phyloP scores from a whole-genome alignment of 2,888 invertebrate genomes.

The Drosophila falleni region DNA sequence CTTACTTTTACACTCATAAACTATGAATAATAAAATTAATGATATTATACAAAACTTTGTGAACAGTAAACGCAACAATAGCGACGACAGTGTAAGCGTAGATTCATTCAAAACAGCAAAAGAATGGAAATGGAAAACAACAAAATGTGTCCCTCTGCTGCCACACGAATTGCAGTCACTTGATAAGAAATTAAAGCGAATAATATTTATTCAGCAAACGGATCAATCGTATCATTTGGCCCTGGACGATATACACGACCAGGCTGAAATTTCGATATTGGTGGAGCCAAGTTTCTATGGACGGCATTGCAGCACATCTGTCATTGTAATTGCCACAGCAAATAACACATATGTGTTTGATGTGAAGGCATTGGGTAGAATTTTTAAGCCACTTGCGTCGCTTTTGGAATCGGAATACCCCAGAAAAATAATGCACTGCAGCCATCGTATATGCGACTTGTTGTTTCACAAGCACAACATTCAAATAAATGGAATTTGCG shows the following conservation, averaged over 20 bases:
- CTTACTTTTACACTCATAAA: not conserved
- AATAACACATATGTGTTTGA: constrained; percentile 58
- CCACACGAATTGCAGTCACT: constrained; percentile 34
- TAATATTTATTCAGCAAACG: constrained; percentile 51
- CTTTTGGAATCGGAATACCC: constrained; percentile 48
- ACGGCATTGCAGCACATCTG: constrained; percentile 40
- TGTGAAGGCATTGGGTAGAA: constrained; percentile 48
- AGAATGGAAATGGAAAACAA: not conserved
- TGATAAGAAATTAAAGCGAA: constrained; percentile 37
- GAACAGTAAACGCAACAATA: constrained; percentile 5
- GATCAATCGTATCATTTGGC: constrained; percentile 55
- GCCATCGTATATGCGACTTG: constrained; percentile 60
- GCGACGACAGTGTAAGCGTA: constrained; percentile 26
- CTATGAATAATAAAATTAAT: constrained; percentile 2
- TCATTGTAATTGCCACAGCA: constrained; percentile 57
- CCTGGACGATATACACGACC: constrained; percentile 55
- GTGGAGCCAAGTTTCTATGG: constrained; percentile 68
- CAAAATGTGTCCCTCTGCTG: constrained; percentile 21
- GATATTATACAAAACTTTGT: not conserved
- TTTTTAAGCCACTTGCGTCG: constrained; percentile 37
- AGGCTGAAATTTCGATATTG: constrained; percentile 52
- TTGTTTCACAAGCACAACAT: constrained; percentile 35
- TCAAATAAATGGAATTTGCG: constrained; percentile 48
- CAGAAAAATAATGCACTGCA: constrained; percentile 61
- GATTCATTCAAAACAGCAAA: constrained; percentile 37